Evolutionary conservation across 2,797 vertebrate genomes (phyloP), one percentile per base, ranked within the genome.

Genomic region (Pseudomugil tenellus): DNA sequence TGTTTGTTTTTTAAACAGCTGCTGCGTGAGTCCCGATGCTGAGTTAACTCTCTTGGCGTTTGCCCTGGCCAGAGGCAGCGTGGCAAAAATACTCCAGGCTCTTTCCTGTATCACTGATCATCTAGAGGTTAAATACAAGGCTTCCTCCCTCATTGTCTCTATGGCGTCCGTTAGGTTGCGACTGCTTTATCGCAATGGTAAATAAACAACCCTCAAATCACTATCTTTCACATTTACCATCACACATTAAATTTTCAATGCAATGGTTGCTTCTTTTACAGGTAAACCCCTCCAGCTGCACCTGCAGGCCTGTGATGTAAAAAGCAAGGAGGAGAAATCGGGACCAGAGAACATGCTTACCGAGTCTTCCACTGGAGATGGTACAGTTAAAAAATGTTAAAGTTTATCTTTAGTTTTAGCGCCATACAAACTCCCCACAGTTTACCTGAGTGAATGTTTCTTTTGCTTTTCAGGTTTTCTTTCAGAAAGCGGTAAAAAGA

Each of bases 261-360:
- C 63, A 67, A 52, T n/a, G n/a, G n/a, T 14, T 58, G 29, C 0
- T 53, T 34, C 16, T 43, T 52, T 76, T 56, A 41, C 90, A 99
- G 98, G 96, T 60, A 97, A 96, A 54, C 91, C 95, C 10, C 92
- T 99, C 21, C 95, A 94, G 70, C 86, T 99, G 34, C 95, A 94
- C 74, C 85, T 99, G 58, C 96, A 98, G 81, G 98, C 98, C 0
- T 99, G 97, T 87, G 97, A 99, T 70, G 96, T 98, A 9, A 99
- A 99, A 88, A 96, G 97, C 43, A 98, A 99, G 86, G 98, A 98
- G 80, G 97, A 99, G 72, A 98, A 98, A 77, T 98, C 97, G 0
- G 98, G 97, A 34, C 96, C 98, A 4, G 97, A 98, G 91, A 99
- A 96, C 89, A 95, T 99, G 85, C 94, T 99, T 8, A 88, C 91